Evolutionary conservation across 2,888 invertebrate species (phyloP).

Genomic region (Colletes collaris): DNA sequence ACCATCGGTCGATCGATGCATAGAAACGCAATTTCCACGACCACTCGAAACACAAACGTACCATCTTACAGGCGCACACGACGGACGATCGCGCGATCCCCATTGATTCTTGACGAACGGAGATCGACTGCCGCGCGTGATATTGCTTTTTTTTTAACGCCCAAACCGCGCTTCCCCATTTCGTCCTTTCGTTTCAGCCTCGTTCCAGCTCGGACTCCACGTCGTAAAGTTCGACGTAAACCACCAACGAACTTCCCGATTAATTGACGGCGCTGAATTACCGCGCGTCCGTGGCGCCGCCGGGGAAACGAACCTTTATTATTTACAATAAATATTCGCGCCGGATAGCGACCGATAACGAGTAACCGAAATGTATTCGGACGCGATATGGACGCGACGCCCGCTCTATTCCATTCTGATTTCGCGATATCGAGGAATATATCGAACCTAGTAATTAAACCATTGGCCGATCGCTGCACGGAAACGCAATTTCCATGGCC

Average conservation of each 20-base stretch:
- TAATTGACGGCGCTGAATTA: conserved; percentile 13
- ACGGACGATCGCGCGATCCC: background rate
- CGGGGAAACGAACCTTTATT: conserved; percentile 37
- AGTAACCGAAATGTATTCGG: conserved; percentile 38
- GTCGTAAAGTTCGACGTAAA: background rate
- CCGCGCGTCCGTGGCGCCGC: background rate
- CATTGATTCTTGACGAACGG: conserved; percentile 29
- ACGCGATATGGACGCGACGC: conserved; percentile 28
- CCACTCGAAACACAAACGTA: conserved; percentile 31
- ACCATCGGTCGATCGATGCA: conserved; percentile 28
- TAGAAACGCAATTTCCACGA: conserved; percentile 50
- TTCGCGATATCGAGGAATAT: conserved; percentile 46
- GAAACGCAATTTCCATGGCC: conserved; percentile 53
- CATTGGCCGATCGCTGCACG: conserved; percentile 37
- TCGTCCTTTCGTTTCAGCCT: background rate
- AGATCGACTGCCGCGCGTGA: conserved; percentile 14
- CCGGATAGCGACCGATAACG: conserved; percentile 43
- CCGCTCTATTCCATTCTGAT: conserved; percentile 47
- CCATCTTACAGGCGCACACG: conserved; percentile 14
- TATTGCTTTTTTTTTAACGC: conserved; percentile 26
- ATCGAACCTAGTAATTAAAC: conserved; percentile 51
- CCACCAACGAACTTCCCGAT: background rate
- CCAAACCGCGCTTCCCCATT: background rate
- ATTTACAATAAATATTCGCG: conserved; percentile 49
- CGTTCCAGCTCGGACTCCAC: background rate